These are phyloP conservation scores for Drosophila recens DNA, from an alignment of 2,888 invertebrate genomes.

Conservation along the genomic window DNA sequence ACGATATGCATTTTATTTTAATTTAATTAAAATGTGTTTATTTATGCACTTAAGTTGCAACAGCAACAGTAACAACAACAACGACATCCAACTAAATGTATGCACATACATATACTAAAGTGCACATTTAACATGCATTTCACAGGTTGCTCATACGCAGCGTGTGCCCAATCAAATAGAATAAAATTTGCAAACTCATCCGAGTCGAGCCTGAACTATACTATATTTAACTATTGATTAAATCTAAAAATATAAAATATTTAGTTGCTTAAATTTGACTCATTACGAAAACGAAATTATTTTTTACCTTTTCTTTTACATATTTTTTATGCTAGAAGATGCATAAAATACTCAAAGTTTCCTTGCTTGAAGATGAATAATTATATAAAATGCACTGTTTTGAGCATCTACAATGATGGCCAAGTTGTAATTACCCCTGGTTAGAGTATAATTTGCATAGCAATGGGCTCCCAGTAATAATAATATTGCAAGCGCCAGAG, in stretches of 20 bases:
- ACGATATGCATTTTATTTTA: constrained; percentile 69
- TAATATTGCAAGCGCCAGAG: constrained; percentile 12
- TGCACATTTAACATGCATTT: constrained; percentile 55
- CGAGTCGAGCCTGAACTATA: background rate
- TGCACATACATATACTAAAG: constrained; percentile 55
- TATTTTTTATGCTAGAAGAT: too few species aligned
- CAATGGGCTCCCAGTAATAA: constrained; percentile 11
- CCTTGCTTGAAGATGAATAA: too few species aligned
- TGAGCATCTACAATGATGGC: background rate
- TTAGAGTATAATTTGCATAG: constrained; percentile 7
- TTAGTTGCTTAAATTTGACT: background rate
- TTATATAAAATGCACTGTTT: background rate
- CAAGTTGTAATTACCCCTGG: background rate
- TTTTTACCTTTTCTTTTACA: too few species aligned
- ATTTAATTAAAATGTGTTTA: constrained; percentile 80
- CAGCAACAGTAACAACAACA: constrained; percentile 32
- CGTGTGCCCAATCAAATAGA: constrained; percentile 7
- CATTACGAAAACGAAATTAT: too few species aligned
- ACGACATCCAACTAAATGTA: constrained; percentile 31
- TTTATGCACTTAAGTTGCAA: constrained; percentile 75
- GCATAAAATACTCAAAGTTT: too few species aligned
- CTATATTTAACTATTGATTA: background rate
- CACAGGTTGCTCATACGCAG: constrained; percentile 53
- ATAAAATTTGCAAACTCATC: background rate
- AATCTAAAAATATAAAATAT: too few species aligned